These are phyloP conservation scores for Parazoanthus atlanticus DNA, from an alignment of 92 coral and sea anemone species.

Conservation along the genomic window DNA sequence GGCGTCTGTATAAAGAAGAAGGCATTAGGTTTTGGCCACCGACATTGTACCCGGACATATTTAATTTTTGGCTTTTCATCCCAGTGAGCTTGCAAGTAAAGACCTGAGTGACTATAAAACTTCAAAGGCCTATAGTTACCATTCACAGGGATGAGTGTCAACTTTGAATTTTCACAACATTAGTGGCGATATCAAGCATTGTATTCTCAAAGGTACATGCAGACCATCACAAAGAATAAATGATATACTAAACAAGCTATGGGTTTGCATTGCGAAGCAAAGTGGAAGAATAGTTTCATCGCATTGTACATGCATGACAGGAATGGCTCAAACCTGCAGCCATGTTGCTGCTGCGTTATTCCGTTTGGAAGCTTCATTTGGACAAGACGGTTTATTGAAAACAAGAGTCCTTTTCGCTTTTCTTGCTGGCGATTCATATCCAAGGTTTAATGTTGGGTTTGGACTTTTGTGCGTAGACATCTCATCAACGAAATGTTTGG, in stretches of 20 bases:
- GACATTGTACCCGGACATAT: slow-evolving; percentile 47
- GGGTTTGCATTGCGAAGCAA: slow-evolving; percentile 50
- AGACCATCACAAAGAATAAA: slow-evolving; percentile 58
- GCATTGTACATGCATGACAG: slow-evolving; percentile 59
- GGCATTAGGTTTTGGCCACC: slow-evolving; percentile 47
- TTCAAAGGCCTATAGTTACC: slow-evolving; percentile 54
- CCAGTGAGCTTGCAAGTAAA: slow-evolving; percentile 53
- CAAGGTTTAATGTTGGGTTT: no score
- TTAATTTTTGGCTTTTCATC: slow-evolving; percentile 50
- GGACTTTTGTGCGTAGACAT: no score
- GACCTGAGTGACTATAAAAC: slow-evolving; percentile 51
- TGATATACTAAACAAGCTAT: slow-evolving; percentile 52
- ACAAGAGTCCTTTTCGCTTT: no score
- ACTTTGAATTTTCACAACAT: slow-evolving; percentile 42
- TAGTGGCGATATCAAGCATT: slow-evolving; percentile 45
- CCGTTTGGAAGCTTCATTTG: slow-evolving; percentile 46
- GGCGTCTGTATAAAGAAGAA: slow-evolving; percentile 46
- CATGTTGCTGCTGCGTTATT: slow-evolving; percentile 53
- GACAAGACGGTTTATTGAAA: no score
- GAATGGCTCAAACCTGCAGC: slow-evolving; percentile 60
- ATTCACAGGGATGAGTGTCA: slow-evolving; percentile 54
- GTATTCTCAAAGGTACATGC: slow-evolving; percentile 52
- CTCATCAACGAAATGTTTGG: no score
- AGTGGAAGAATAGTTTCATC: slow-evolving; percentile 44
- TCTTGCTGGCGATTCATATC: slow-evolving; percentile 38